Evolutionary conservation across 2,888 invertebrate genomes (phyloP), one percentile per base, ranked within the genome.

Genomic region (Andricus curvator): DNA sequence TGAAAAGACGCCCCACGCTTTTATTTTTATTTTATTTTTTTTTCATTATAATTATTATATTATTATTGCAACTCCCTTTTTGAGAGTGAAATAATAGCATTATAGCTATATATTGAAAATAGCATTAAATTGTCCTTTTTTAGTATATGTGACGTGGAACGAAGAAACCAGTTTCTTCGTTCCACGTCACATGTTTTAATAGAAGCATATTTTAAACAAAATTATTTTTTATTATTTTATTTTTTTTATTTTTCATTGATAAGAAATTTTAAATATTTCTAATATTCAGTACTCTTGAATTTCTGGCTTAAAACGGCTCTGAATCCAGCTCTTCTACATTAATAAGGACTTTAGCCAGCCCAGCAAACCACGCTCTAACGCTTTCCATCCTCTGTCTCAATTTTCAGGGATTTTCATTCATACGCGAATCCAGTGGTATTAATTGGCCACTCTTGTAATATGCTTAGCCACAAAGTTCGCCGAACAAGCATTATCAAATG

Each of bases 341-440:
- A 68, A 68, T 68, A 68, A 68, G 48, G 44, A 68, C 68, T 68
- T 68, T 68, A 68, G 68, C 48, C 41, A 41, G 44, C 44, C 48
- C 22, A 68, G 68, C 68, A 68, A 68, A 68, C 44, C 41, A 68
- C 25, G 68, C 22, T 68, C 41, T 67, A 67, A 67, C 41, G 67
- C 67, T 67, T n/a, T 22, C 11, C 44, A 68, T 48, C 44, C 41
- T 67, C 67, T n/a, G 67, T 48, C 68, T 48, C 68, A 68, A 68
- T 68, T 68, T 68, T 68, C 68, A 41, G 68, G 44, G 68, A 68
- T 68, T 68, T 68, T 68, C 48, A 48, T 68, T 68, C 44, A 68
- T 48, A 25, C 68, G 68, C 41, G 68, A 68, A 68, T 48, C 22
- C 44, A 68, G 15, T 68, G 15, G 25, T 48, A 44, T 68, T 68